Conservation (phyloP, 2,888 invertebrate species). For the Acanthosoma haemorrhoidale region DNA sequence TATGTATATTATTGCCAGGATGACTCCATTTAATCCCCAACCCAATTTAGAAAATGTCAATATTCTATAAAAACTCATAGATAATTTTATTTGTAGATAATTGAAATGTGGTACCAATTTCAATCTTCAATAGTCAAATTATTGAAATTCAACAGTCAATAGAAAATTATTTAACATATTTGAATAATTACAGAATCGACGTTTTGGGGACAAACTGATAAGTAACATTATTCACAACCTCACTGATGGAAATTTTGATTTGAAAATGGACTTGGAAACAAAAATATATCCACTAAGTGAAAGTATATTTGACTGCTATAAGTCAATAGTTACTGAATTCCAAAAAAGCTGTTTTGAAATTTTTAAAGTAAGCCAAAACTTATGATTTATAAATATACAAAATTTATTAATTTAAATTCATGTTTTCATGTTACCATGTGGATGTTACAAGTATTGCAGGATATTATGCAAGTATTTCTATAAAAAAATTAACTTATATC, state of each 20-base stretch:
- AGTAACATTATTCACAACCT: constrained; percentile 5
- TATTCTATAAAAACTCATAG: background rate
- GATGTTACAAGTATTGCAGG: too few species aligned
- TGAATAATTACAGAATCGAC: constrained; percentile 22
- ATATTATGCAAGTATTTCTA: too few species aligned
- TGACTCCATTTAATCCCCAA: too few species aligned
- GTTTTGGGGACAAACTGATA: constrained; percentile 27
- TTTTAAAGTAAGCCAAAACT: background rate
- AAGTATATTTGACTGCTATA: constrained; percentile 33
- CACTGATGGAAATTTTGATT: background rate
- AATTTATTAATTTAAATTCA: too few species aligned
- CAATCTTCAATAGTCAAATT: background rate
- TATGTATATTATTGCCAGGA: too few species aligned
- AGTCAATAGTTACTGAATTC: constrained; percentile 25
- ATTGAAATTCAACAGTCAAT: background rate
- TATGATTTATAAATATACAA: too few species aligned
- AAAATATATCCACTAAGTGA: constrained; percentile 18
- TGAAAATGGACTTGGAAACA: background rate
- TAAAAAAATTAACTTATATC: too few species aligned
- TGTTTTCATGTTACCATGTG: too few species aligned
- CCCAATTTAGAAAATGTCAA: too few species aligned
- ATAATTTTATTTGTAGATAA: background rate
- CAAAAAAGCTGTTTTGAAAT: constrained; percentile 29
- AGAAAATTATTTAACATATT: background rate
- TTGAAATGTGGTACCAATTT: background rate